A percentile compares a stretch with the other conserved stretches of the same genome.
Conservation (phyloP, 2,888 invertebrate species). For the Clusia tigrina region DNA sequence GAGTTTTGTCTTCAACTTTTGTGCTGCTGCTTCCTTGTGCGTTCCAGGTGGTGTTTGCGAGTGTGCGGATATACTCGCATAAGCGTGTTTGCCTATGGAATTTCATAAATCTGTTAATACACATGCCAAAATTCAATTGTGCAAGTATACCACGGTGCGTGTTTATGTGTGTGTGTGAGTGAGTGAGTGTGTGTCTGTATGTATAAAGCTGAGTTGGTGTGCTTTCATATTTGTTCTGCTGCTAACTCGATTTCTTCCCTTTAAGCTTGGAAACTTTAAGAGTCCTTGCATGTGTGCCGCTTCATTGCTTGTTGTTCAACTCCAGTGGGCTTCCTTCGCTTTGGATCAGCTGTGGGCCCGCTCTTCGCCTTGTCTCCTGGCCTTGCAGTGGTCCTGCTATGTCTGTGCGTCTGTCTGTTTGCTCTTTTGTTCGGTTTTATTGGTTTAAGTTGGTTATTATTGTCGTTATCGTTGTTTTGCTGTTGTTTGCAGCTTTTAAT, state of each 20-base stretch:
- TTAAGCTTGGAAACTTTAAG: not conserved
- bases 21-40: constrained; percentile 35
- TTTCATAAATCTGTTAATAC: constrained; percentile 22
- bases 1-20: not conserved
- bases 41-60: constrained; percentile 30
- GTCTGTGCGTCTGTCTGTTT: not conserved
- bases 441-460: no score
- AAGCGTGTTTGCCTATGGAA: not conserved
- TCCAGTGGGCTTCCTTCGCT: constrained; percentile 15
- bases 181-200: constrained; percentile 23
- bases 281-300: not conserved
- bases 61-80: not conserved
- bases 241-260: not conserved
- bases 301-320: constrained; percentile 2
- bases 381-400: constrained; percentile 12
- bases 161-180: constrained; percentile 10
- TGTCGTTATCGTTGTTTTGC: no score
- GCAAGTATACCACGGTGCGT: not conserved
- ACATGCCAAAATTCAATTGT: not conserved
- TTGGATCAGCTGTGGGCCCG: constrained; percentile 33
- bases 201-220: constrained; percentile 35
- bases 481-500: no score
- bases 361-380: constrained; percentile 42
- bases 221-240: not conserved
- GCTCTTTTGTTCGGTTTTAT: no score